Evolutionary conservation across 2,113 vertebrate species (phyloP), one percentile per base, ranked within the genome.

Genomic region (Monarcha castaneiventris): DNA sequence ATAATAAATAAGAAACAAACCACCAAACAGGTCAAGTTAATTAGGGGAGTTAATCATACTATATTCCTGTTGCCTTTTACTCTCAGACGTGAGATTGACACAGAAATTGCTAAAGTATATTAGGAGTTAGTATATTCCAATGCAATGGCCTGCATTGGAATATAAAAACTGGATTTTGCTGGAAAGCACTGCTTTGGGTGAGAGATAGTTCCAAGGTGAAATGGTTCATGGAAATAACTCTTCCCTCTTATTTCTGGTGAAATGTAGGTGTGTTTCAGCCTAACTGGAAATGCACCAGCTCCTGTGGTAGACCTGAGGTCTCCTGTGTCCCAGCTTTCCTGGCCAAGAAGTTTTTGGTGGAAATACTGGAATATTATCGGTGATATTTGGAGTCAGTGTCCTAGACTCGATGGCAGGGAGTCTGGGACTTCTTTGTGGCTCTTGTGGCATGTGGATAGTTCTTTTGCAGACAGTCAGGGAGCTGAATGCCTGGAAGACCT

Each of bases 291-390:
- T 3, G 3, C 15, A 56, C 8, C 14, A 46, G 16, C 16, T 85
- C 16, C 37, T 0, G 0, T 29, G 20, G 3, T 30, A 62, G 51
- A 46, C 41, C 25, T 61, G 46, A 69, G 41, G 19, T 10, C 1
- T 64, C 18, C 25, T 3, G 0, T 39, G 14, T 52, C 56, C 44
- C 64, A 41, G 19, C 20, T 74, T 61, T 79, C 30, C 43, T 64
- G 16, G 22, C 48, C 73, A 59, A 88, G 46, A 83, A 80, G 8
- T 14, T 76, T 9, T 16, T 64, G 27, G 9, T 56, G 17, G 41
- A 76, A 94, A 48, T 37, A 48, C 56, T 59, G n/a, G 19, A 35
- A 51, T 69, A 44, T 33, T 59, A 30, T 51, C 29, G 23, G 22
- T 1, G 3, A 15, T 8, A 51, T 7, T 67, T 72, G 32, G 16